These are phyloP conservation scores for Catharus fuscescens DNA, from an alignment of 2,113 vertebrate species.

Conservation along the genomic window DNA sequence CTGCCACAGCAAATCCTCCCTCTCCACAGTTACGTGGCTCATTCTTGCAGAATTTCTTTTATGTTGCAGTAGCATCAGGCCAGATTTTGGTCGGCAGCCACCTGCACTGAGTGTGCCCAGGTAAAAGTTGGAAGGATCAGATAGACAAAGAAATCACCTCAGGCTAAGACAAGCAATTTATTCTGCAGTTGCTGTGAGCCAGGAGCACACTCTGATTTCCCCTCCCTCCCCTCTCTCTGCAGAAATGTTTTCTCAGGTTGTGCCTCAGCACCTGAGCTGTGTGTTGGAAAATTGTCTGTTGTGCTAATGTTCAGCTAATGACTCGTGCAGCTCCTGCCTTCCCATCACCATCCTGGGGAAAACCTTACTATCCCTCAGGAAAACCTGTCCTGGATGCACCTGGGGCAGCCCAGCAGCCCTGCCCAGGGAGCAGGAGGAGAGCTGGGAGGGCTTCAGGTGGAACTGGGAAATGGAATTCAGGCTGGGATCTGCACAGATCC, in stretches of 20 bases:
- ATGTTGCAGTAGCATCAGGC: background rate
- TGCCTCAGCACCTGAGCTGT: background rate
- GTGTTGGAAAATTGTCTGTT: background rate
- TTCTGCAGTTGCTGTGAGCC: background rate
- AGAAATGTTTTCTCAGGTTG: background rate
- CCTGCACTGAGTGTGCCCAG: background rate
- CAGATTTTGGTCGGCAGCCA: background rate
- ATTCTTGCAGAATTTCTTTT: background rate
- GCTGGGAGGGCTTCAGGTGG: background rate
- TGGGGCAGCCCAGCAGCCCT: background rate
- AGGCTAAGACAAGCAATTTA: constrained; percentile 12
- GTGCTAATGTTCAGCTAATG: background rate
- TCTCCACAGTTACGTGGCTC: background rate
- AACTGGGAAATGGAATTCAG: no score
- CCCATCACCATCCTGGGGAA: background rate
- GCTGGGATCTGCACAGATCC: no score
- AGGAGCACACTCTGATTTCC: background rate
- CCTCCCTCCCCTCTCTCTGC: background rate
- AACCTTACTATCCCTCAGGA: background rate
- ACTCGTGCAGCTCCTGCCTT: background rate
- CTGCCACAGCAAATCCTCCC: background rate
- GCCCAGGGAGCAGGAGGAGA: background rate
- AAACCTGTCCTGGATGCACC: background rate
- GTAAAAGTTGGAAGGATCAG: background rate
- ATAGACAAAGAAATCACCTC: background rate